Base-by-base conservation (phyloP, 2,797 vertebrate genomes). In the Rhodeus uyekii region DNA sequence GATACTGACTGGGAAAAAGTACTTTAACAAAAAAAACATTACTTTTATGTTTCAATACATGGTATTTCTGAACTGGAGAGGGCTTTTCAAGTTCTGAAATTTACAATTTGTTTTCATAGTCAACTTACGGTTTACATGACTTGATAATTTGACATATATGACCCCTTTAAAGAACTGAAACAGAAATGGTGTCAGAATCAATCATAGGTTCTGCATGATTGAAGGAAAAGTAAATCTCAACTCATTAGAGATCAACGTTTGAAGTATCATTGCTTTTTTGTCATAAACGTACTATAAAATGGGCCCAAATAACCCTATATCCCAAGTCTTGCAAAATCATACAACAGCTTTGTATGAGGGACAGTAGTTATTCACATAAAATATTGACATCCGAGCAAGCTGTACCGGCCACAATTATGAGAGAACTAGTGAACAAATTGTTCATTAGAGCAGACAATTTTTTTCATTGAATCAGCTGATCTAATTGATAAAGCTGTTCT, bases 101-200 rank as follows among this genome's bases (percentile, higher is more conserved):
- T 29, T 29, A 76, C 55, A 32, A 53, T 76, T 29, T 44, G 16
- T 22, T 14, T 4, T 42, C n/a, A 58, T 14, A 58, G 18, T 42
- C 5, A 61, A 61, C 24, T 42, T 18, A 13, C 13, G 4, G 27
- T 27, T 10, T n/a, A 53, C 50, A 53, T 53, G n/a, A n/a, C n/a
- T n/a, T n/a, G 38, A 39, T 14, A 6, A 58, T 58, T 58, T 58
- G 24, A 60, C 55, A 60, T 27, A 78, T 67, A 78, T n/a, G 18
- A 78, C 18, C 36, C n/a, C 36, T 42, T 69, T 48, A 42, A 34
- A 69, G 44, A 79, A 58, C 34, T 27, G 14, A 75, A 74, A 67
- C 63, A 65, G 74, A 76, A 64, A 27, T 18, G 63, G 36, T 24
- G 13, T 50, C 46, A n/a, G 29, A 48, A 34, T 32, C 16, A 76